phyloP scores from a whole-genome alignment of 2,797 vertebrate genomes.

The Prionace glauca region DNA sequence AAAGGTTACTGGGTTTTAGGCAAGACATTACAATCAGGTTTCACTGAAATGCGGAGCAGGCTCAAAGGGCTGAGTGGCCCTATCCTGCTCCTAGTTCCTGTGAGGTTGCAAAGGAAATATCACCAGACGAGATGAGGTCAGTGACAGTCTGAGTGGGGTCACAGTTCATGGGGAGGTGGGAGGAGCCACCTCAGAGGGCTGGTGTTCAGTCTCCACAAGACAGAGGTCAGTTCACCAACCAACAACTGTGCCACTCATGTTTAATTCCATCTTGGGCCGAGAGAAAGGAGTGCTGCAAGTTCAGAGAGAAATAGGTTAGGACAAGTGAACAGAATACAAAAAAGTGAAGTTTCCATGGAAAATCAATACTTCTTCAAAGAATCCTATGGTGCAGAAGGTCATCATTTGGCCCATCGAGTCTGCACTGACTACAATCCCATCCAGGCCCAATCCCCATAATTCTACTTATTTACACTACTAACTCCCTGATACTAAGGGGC shows the following conservation, averaged over 20 bases:
- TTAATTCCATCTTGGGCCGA: background rate
- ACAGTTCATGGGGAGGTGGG: too few relatives aligned
- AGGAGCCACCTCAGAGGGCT: background rate
- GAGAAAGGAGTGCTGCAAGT: background rate
- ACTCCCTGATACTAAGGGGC: too few relatives aligned
- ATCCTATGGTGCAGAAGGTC: too few relatives aligned
- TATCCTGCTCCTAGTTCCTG: too few relatives aligned
- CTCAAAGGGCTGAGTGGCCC: too few relatives aligned
- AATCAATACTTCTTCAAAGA: background rate
- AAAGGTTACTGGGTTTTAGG: too few relatives aligned
- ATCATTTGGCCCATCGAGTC: too few relatives aligned
- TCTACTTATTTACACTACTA: too few relatives aligned
- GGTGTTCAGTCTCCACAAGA: background rate
- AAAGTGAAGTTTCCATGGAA: background rate
- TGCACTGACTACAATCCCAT: too few relatives aligned
- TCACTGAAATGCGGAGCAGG: too few relatives aligned
- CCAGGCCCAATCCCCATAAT: too few relatives aligned
- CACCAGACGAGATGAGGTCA: background rate
- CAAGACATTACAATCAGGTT: too few relatives aligned
- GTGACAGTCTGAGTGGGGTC: background rate
- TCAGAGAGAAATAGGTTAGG: background rate
- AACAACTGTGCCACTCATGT: background rate
- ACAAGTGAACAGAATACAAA: background rate
- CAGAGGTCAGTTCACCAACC: background rate
- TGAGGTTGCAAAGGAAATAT: background rate